Base-by-base conservation (phyloP, 2,888 invertebrate species). In the Athalia rosae region DNA sequence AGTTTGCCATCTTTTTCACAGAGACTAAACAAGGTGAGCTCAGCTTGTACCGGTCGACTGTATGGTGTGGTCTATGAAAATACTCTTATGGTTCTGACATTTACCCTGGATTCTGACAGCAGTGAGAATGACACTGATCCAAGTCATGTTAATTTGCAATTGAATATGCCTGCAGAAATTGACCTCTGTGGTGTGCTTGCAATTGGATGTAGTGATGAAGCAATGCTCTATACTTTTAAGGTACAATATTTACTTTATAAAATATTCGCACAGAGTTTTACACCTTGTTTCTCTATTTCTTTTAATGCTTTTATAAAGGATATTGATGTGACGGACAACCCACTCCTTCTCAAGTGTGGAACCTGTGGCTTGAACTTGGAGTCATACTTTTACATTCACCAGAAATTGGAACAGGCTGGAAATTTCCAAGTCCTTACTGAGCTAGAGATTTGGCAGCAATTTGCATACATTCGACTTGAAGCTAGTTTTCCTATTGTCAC, bases 291-390 rank as follows among this genome's bases (percentile, higher is more conserved):
- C 2, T 28, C 28, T 28, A 28, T 28, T 28, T 28, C 1, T 81
- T 89, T 64, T 58, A 4, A 13, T 58, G 13, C 4, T 8, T 43
- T 9, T 43, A 8, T 9, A 48, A 81, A 92, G 92, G 93, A 95
- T 89, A 94, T 96, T 78, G 94, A 95, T 87, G 94, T 95, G 84
- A 95, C 95, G 73, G 95, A 96, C 85, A 95, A 95, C 90, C 95
- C 95, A 3, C 91, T 95, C 78, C 91, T 95, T 74, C 90, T 96
- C 61, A 91, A 91, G 78, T 91, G 92, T 82, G 91, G 91, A 28
- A 89, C 92, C 79, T 91, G 92, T 13, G 90, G 92, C n/a, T 89
- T 91, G 28, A 92, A 92, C 11, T 89, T 95, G 83, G 92, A 93
- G 85, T 92, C 95, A 9, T 93, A 93, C 81, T 93, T 95, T 86